Evolutionary conservation across 2,113 vertebrate genomes (phyloP), one percentile per base, ranked within the genome.

Genomic region (Cyrtonyx montezumae): DNA sequence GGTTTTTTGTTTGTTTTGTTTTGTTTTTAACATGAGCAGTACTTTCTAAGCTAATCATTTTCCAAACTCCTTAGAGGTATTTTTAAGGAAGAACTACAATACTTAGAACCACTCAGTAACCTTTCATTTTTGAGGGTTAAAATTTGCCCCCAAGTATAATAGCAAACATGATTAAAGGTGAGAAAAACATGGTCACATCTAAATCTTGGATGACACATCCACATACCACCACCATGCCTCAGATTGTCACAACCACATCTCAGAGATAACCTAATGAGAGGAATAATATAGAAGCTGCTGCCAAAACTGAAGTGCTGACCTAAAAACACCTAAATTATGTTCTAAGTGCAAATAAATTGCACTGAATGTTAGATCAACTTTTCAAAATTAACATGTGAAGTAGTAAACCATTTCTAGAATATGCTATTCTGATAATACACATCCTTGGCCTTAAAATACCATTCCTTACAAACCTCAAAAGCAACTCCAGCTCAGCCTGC

Each of bases 11-110:
- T 40, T 40, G 10, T 40, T 40, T 40, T 11, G 5, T 40, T 40
- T 40, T 40, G 10, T 45, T 53, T 67, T 79, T 55, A 26, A 45
- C 28, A 67, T 66, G 51, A 87, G n/a, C 5, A 21, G 17, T 42
- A 65, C 1, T 76, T 73, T 36, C 28, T 22, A 69, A 69, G 13
- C 1, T 62, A 70, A 79, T 63, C 84, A 68, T 85, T 94, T 89
- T 70, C 76, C 23, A 80, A 84, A 91, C 59, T 82, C 69, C 26
- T 95, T 86, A 91, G 77, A 91, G 19, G 13, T 58, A 59, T 20
- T 75, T 71, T 74, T 71, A 85, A n/a, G 56, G 53, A 65, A 79
- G 13, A 82, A 79, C 22, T 75, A 76, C 20, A 59, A 86, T 61
- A 81, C 9, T 1, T 12, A 23, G 32, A 61, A 48, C 1, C 3